Percentiles rank a stretch among this genome's conserved stretches.
Evolutionary conservation across 2,888 invertebrate species (phyloP).

Genomic region (Spilosoma lubricipeda): DNA sequence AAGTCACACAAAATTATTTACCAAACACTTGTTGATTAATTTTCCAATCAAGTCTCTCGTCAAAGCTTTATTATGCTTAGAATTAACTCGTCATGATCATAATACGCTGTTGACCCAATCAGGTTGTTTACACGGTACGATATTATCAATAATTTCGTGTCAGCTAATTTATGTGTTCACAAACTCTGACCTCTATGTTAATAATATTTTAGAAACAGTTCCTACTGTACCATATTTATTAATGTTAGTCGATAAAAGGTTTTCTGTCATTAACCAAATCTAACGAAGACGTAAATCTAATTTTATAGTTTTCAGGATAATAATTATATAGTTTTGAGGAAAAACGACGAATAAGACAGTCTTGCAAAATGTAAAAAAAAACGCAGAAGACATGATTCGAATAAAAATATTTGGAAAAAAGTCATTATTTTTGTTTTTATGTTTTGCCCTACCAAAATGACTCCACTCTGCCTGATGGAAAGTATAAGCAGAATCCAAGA

Average conservation of each 20-base stretch:
- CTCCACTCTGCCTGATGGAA: too few species aligned
- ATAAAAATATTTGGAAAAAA: too few species aligned
- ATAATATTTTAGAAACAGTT: neutral
- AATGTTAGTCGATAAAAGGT: neutral
- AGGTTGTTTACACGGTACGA: constrained; percentile 15
- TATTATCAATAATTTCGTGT: constrained; percentile 16
- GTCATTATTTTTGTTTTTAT: too few species aligned
- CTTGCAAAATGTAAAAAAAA: neutral
- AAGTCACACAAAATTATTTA: neutral
- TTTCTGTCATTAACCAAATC: neutral
- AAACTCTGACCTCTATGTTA: neutral
- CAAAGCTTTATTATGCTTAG: neutral
- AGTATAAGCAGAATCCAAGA: too few species aligned
- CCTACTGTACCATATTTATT: neutral
- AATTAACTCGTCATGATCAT: constrained; percentile 9
- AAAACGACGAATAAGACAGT: neutral
- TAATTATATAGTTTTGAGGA: neutral
- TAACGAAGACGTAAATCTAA: neutral
- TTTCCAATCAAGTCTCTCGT: constrained; percentile 1
- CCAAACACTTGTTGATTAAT: neutral
- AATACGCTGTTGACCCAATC: constrained; percentile 10
- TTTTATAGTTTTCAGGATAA: neutral
- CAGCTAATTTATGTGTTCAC: constrained; percentile 4
- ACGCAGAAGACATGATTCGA: too few species aligned
- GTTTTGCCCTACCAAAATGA: too few species aligned